Evolutionary conservation across 2,113 vertebrate genomes (phyloP).

Genomic region (Crocuta crocuta): DNA sequence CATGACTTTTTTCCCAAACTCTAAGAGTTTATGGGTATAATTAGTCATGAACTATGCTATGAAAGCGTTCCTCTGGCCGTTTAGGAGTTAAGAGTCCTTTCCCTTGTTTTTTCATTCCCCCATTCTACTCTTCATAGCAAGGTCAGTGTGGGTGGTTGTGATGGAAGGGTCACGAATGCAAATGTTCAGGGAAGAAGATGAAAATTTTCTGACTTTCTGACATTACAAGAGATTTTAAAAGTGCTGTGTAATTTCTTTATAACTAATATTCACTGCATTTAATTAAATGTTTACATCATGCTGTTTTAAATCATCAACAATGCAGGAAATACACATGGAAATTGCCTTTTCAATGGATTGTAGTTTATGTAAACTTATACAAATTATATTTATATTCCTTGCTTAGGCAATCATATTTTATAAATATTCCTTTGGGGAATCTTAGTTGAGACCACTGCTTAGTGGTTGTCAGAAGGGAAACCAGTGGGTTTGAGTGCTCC

Average conservation of each 20-base stretch:
- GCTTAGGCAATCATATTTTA: not conserved
- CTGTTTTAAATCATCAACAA: conserved; percentile 22
- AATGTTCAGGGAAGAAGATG: not conserved
- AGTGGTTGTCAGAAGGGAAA: not conserved
- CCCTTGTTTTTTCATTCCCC: not conserved
- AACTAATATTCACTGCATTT: not conserved
- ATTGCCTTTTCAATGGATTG: not conserved
- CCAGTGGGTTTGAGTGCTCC: not conserved
- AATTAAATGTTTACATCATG: not conserved
- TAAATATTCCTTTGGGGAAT: not conserved
- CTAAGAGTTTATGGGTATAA: not conserved
- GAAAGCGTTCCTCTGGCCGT: not conserved
- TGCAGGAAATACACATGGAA: not conserved
- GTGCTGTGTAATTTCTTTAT: not conserved
- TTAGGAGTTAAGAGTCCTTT: not conserved
- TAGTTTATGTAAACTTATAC: not conserved
- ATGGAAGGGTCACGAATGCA: not conserved
- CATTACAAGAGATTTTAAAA: not conserved
- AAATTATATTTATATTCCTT: not conserved
- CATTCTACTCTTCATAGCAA: not conserved
- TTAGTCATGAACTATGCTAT: not conserved
- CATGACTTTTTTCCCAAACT: not conserved
- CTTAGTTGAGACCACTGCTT: not conserved
- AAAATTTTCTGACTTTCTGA: not conserved
- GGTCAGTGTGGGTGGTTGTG: not conserved